Evolutionary conservation across 2,113 vertebrate species (phyloP).

Genomic region (Chelonoidis abingdonii): DNA sequence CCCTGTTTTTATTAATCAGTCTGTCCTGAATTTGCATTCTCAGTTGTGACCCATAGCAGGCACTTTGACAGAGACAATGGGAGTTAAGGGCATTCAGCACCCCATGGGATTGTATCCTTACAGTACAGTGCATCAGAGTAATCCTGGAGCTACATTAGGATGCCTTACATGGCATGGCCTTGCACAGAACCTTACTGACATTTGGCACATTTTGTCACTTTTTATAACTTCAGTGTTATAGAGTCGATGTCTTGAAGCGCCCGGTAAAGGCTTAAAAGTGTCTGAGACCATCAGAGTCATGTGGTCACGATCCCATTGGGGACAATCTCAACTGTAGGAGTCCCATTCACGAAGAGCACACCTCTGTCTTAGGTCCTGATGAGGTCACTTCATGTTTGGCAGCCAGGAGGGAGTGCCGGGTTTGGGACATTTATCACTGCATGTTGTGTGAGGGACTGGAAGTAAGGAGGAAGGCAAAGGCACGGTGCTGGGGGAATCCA

Average conservation of each 20-base stretch:
- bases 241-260: background rate
- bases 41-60: too few species aligned
- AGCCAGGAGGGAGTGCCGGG: background rate
- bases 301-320: background rate
- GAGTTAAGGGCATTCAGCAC: background rate
- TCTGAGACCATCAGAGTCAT: background rate
- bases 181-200: background rate
- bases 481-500: accelerated
- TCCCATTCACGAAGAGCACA: background rate
- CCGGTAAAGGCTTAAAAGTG: background rate
- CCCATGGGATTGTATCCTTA: background rate
- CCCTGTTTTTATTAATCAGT: too few species aligned
- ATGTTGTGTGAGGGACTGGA: accelerated
- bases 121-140: background rate
- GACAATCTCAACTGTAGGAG: background rate
- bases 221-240: background rate
- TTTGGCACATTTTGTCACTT: background rate
- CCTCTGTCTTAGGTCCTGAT: background rate
- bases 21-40: too few species aligned
- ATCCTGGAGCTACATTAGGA: background rate
- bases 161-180: background rate
- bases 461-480: background rate
- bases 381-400: background rate
- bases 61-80: too few species aligned
- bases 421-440: background rate